phyloP scores from a whole-genome alignment of 2,113 vertebrate genomes.

The Lamprotornis superbus region DNA sequence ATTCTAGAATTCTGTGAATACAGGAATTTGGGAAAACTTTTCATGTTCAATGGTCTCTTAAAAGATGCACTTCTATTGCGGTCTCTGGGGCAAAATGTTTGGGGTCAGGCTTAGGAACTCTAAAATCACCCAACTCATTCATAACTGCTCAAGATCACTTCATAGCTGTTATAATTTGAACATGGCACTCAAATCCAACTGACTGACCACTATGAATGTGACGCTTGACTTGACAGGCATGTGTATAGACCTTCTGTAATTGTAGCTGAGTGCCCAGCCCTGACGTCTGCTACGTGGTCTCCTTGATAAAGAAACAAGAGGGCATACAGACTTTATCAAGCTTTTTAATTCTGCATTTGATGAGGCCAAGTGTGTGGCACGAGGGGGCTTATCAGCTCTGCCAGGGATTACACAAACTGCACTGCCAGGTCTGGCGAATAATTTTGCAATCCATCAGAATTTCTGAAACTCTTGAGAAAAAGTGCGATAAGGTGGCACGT shows the following conservation, averaged over 20 bases:
- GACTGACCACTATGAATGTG: rapidly evolving
- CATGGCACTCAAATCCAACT: neutral
- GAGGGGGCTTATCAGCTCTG: neutral
- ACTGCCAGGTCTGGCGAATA: neutral
- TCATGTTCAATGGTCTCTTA: rapidly evolving
- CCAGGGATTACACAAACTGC: neutral
- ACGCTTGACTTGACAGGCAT: neutral
- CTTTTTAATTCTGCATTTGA: neutral
- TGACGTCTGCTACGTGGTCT: rapidly evolving
- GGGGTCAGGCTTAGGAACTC: neutral
- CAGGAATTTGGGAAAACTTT: no score
- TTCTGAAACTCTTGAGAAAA: neutral
- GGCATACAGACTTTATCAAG: rapidly evolving
- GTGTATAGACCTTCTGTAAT: rapidly evolving
- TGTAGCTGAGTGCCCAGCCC: rapidly evolving
- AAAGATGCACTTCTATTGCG: neutral
- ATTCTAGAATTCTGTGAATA: neutral
- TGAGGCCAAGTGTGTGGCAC: rapidly evolving
- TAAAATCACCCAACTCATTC: slow-evolving; percentile 4
- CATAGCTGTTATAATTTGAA: rapidly evolving
- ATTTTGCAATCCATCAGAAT: neutral
- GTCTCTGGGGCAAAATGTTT: neutral
- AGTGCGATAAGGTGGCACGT: neutral
- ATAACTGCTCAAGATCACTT: neutral
- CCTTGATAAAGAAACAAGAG: neutral